phyloP scores from a whole-genome alignment of 2,113 vertebrate genomes.

The Grammomys dolichurus region DNA sequence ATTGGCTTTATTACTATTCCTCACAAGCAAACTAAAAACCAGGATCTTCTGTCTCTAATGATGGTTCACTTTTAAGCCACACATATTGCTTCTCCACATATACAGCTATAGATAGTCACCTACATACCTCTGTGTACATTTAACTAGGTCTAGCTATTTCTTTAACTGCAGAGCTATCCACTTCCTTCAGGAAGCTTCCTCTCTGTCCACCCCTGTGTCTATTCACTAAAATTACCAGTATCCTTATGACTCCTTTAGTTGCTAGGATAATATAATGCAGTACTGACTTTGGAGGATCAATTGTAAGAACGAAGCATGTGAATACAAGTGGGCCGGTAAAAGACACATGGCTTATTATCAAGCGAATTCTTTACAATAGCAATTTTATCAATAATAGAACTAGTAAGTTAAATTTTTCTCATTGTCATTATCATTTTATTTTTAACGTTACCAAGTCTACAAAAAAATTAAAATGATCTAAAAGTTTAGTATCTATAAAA shows the following conservation, averaged over 20 bases:
- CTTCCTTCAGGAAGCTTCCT: not conserved
- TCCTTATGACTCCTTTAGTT: not conserved
- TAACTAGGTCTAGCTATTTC: conserved; percentile 25
- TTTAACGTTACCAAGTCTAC: not conserved
- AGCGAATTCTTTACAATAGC: not conserved
- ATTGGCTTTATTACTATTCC: not conserved
- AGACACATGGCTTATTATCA: not conserved
- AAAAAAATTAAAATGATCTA: not conserved
- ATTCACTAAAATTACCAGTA: conserved; percentile 37
- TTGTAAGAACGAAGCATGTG: not conserved
- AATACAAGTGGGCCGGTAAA: not conserved
- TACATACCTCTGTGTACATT: not conserved
- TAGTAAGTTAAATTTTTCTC: not conserved
- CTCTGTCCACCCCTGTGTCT: not conserved
- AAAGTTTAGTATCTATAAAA: conserved; percentile 48
- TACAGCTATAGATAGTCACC: not conserved
- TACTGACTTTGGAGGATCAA: not conserved
- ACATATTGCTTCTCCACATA: not conserved
- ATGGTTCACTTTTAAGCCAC: not conserved
- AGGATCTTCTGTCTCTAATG: not conserved
- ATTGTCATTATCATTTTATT: not conserved
- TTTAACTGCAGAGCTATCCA: not conserved
- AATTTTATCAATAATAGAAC: not conserved
- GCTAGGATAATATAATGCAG: not conserved
- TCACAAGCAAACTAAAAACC: conserved; percentile 31